Percentiles rank a stretch among this genome's conserved stretches.
phyloP scores from a whole-genome alignment of 2,797 vertebrate species.

The Taeniopygia guttata region DNA sequence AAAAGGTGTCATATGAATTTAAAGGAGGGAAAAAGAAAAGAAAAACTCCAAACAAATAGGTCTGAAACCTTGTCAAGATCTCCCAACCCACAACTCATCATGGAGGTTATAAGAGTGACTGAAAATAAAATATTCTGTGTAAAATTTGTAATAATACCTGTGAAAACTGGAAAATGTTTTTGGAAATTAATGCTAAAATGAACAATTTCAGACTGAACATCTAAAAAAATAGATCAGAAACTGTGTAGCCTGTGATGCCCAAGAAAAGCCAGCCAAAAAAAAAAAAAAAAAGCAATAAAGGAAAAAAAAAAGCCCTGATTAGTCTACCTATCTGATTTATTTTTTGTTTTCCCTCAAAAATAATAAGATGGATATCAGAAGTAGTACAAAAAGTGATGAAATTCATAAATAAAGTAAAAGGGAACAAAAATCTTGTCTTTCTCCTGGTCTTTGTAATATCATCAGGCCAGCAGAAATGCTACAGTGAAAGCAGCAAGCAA shows the following conservation, averaged over 20 bases:
- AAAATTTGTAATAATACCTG: not conserved
- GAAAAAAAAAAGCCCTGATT: not conserved
- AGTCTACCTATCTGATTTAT: not conserved
- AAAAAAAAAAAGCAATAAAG: not conserved
- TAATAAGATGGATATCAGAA: not conserved
- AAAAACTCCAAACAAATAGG: not conserved
- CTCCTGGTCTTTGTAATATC: not conserved
- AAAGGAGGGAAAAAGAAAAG: not conserved
- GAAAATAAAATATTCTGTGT: not conserved
- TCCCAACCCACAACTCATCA: fast-evolving
- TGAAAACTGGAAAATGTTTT: not conserved
- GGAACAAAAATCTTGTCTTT: not conserved
- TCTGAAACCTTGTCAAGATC: not conserved
- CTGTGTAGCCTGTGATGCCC: not conserved
- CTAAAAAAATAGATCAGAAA: not conserved
- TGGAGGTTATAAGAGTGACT: not conserved
- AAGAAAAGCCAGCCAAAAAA: not conserved
- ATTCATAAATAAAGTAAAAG: not conserved
- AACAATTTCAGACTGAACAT: not conserved
- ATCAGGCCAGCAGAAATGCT: not conserved
- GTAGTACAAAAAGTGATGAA: not conserved
- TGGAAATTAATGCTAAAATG: not conserved
- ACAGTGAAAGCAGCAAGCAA: not conserved
- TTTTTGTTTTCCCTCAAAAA: not conserved
- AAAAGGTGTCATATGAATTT: not conserved